Base-by-base conservation (phyloP, 2,113 vertebrate genomes). In the Sprattus sprattus region DNA sequence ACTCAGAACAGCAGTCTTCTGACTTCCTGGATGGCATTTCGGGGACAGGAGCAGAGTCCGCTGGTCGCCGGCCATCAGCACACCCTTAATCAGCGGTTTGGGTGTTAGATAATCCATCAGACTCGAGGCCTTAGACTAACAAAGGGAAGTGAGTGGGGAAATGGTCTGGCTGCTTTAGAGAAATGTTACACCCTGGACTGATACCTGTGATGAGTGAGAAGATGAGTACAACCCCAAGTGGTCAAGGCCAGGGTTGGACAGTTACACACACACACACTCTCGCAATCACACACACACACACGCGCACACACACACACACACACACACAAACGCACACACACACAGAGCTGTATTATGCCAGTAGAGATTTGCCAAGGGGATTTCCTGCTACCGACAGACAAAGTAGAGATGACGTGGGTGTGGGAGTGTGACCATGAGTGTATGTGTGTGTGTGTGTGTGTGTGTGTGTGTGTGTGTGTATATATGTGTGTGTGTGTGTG, bases 211-310 rank as follows among this genome's bases (percentile, higher is more conserved):
- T 83, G 82, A 86, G 78, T 83, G 83, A 84, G 83, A 85, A 88
- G 52, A 44, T 22, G n/a, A 80, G 75, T 32, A 44, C 82, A 45
- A 8, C 39, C 84, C 52, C 81, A 85, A 82, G 89, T 83, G 84
- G 90, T 86, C 84, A 90, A 64, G 85, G 81, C 81, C 46, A 81
- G 80, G 83, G 64, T 82, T 71, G 49, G 52, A 80, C 85, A 80
- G 32, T 13, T 25, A 28, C 13, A 2, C 10, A 32, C 64, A 71
- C 28, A 25, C 25, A 87, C 78, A 80, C 50, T 25, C 20, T 16
- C 39, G 3, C 44, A 39, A 3, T 32, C n/a, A 44, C 28, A 80
- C 20, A 81, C 57, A 80, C 44, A 57, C 46, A 25, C 84, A 84
- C 83, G 16, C 49, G 78, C 78, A 80, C 22, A 57, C 67, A 81